phyloP scores from a whole-genome alignment of 2,888 invertebrate species.

The Drosophila meridiana region DNA sequence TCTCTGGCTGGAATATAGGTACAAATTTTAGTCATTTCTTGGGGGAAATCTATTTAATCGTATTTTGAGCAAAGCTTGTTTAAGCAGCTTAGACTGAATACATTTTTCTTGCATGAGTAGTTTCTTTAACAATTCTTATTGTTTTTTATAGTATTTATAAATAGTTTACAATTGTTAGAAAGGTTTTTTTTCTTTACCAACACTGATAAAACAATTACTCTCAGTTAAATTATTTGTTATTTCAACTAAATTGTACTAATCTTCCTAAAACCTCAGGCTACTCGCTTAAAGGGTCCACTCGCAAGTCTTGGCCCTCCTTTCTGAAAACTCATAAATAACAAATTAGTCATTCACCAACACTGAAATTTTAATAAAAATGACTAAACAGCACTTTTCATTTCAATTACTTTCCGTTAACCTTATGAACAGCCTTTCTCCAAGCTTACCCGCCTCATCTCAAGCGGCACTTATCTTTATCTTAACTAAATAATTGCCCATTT shows the following conservation, averaged over 20 bases:
- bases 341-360: neutral
- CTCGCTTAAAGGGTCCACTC: too few relatives aligned
- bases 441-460: neutral
- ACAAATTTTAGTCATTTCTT: neutral
- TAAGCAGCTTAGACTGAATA: neutral
- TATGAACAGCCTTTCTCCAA: neutral
- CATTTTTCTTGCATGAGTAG: neutral
- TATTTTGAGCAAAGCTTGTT: neutral
- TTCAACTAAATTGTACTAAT: too few relatives aligned
- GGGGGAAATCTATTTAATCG: neutral
- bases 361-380: neutral
- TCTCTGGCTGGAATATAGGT: neutral
- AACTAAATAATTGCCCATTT: conserved; percentile 4
- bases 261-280: too few relatives aligned
- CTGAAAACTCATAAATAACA: neutral
- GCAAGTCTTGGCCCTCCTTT: too few relatives aligned
- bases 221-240: too few relatives aligned
- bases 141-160: too few relatives aligned
- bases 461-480: neutral
- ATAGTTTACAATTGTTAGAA: too few relatives aligned
- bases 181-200: too few relatives aligned
- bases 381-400: neutral
- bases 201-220: too few relatives aligned
- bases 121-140: neutral
- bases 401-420: neutral